phyloP scores from a whole-genome alignment of 2,888 invertebrate genomes.

The Cerceris rybyensis region DNA sequence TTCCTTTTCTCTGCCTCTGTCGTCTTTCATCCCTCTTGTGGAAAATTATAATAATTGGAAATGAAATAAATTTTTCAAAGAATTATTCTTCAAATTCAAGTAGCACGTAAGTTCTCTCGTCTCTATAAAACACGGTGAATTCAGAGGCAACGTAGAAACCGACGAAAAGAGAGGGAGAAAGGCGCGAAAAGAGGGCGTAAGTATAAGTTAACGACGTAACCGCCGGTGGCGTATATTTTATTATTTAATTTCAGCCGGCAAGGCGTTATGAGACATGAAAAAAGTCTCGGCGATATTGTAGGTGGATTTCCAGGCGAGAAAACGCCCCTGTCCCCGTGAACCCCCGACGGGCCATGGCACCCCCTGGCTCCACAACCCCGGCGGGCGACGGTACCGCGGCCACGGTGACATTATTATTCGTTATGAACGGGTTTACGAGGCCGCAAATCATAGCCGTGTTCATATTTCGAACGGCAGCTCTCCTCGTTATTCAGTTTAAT shows the following conservation, averaged over 20 bases:
- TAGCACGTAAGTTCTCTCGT: too few relatives aligned
- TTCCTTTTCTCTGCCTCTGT: too few relatives aligned
- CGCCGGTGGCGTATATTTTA: constrained; percentile 76
- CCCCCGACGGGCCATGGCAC: constrained; percentile 40
- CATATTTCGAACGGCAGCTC: constrained; percentile 81
- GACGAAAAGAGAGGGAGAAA: too few relatives aligned
- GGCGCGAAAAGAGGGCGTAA: constrained; percentile 29
- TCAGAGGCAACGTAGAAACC: too few relatives aligned
- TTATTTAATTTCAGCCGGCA: constrained; percentile 80
- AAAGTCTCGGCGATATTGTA: constrained; percentile 79
- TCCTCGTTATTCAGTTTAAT: constrained; percentile 82
- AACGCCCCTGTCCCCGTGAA: constrained; percentile 33
- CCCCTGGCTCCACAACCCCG: constrained; percentile 34
- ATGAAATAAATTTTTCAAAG: too few relatives aligned
- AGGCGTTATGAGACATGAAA: constrained; percentile 79
- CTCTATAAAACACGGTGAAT: too few relatives aligned
- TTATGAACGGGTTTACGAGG: constrained; percentile 82
- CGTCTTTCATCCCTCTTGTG: too few relatives aligned
- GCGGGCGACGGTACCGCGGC: constrained; percentile 34
- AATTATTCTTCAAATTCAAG: too few relatives aligned
- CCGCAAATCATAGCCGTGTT: constrained; percentile 82
- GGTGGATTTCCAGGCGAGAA: constrained; percentile 75
- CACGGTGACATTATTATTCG: constrained; percentile 82
- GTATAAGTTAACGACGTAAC: constrained; percentile 54
- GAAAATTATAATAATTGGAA: too few relatives aligned